Evolutionary conservation across 1,140 invertebrate genomes (phyloP), one percentile per base, ranked within the genome.

Genomic region (Leptinotarsa undecemlineata): DNA sequence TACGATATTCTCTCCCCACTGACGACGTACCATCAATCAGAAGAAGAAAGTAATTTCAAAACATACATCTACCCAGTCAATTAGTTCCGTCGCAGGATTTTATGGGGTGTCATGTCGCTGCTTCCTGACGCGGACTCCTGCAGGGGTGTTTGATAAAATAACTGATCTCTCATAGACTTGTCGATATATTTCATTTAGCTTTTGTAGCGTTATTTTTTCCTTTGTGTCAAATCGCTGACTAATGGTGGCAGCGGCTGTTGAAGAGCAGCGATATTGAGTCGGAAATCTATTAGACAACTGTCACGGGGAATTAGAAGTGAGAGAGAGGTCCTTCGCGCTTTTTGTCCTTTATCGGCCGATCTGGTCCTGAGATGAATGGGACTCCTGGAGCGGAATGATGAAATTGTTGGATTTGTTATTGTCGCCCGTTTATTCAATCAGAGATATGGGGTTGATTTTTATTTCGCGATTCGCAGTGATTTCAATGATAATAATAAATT

Each of bases 201-300:
- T 57, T 19, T 15, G 51, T 57, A 57, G 51, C 51, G 51, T 57
- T 57, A 15, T 57, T 57, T 19, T 57, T 57, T 57, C 33, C 51
- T 57, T 57, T 19, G n/a, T 57, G 51, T 57, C 51, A 57, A 57
- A 57, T 57, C 51, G 17, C 51, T 57, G 51, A 57, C 17, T 57
- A 57, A 57, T 57, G 51, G 51, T 57, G 51, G 51, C 4, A 57
- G n/a, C 51, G n/a, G 51, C 51, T 19, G 51, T 57, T 19, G 51
- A 57, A 57, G 33, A 57, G 51, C 51, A 17, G 51, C 51, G 51
- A 57, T 57, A 57, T 57, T 57, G 51, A 17, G 51, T 57, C 51
- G 51, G 51, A 57, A 57, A 57, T 57, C 51, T 57, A 57, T 57
- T 57, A 57, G 51, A 57, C 51, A 57, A 57, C 51, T 57, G 51